Base-by-base conservation (phyloP, 2,797 vertebrate genomes). In the Propithecus deckenii region DNA sequence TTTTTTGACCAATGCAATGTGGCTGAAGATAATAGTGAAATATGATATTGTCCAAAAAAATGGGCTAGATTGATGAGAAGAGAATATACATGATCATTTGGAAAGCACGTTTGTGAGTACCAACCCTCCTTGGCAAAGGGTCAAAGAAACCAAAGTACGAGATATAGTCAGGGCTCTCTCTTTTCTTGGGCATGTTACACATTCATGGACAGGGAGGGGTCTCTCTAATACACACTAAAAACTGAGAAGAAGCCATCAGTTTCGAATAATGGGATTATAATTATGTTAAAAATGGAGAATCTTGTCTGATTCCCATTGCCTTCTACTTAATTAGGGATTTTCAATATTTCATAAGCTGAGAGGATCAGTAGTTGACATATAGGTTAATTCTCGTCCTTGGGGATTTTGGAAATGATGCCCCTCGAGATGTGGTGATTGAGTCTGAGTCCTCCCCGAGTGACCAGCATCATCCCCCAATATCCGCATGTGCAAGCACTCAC, bases 291-390 rank as follows among this genome's bases (percentile, higher is more conserved):
- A 95, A 57, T 18, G 30, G 74, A 78, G 32, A 46, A 50, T 86
- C 41, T 80, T 59, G 15, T 41, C 71, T 74, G 20, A 91, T 93
- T 86, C 59, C 15, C 75, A 61, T 32, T 67, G 25, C 23, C 46
- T 67, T 87, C 74, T 65, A 74, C 32, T 74, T 87, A 83, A 93
- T 86, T 43, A 89, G 55, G 41, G 11, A 41, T 90, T 90, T 94
- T 90, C 61, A 69, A 1, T 87, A 81, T 89, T 91, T 93, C 75
- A 50, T 52, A 86, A 93, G 25, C 8, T 10, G 23, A 43, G 25
- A n/a, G 5, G 12, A 41, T 83, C 41, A 41, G 46, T 35, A 63
- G 15, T 50, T 83, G 61, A 50, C 52, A 74, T 17, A 35, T 8
- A 72, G 67, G 28, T 67, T 76, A 79, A 52, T 52, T 92, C 22